Percentiles rank a stretch among this genome's conserved stretches.
Evolutionary conservation across 37 sponge, comb jelly and placozoan species (phyloP).

Genomic region (Cliona cf. orientalis): DNA sequence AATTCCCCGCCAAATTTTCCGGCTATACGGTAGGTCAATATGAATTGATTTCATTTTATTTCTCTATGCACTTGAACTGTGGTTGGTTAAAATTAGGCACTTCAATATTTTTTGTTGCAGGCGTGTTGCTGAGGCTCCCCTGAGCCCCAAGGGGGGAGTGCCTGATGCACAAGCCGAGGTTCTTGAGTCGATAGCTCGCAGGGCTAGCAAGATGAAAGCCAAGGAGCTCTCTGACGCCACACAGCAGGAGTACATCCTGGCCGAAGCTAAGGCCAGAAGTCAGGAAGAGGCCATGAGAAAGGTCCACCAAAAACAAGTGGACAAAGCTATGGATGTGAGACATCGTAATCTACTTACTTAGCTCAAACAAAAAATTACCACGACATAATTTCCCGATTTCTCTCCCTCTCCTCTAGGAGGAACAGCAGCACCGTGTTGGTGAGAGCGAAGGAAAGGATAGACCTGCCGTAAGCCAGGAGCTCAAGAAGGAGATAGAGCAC

Average conservation of each 20-base stretch:
- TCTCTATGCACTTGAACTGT: too few relatives aligned
- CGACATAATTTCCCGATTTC: background rate
- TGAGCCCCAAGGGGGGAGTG: constrained; percentile 11
- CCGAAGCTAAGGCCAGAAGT: constrained; percentile 43
- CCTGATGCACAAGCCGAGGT: constrained; percentile 49
- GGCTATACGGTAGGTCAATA: too few relatives aligned
- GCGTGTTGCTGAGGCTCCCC: constrained; percentile 29
- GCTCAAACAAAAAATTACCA: background rate
- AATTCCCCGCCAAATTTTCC: too few relatives aligned
- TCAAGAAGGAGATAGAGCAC: constrained; percentile 47
- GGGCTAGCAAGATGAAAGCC: constrained; percentile 36
- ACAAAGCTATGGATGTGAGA: constrained; percentile 70
- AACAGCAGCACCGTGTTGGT: constrained; percentile 33
- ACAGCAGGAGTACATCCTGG: constrained; percentile 48
- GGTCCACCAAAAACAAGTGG: constrained; percentile 68
- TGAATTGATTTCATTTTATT: too few relatives aligned
- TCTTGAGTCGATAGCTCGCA: constrained; percentile 49
- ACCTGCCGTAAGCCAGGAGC: constrained; percentile 19
- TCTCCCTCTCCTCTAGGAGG: constrained; percentile 36
- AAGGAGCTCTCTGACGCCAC: constrained; percentile 50
- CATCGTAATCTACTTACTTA: background rate
- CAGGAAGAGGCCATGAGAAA: constrained; percentile 66
- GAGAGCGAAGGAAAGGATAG: constrained; percentile 25
- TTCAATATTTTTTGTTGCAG: too few relatives aligned
- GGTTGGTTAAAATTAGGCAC: too few relatives aligned